Percentiles rank a stretch among this genome's conserved stretches.
phyloP scores from a whole-genome alignment of 2,888 invertebrate genomes.

The Chymomyza fuscimana region DNA sequence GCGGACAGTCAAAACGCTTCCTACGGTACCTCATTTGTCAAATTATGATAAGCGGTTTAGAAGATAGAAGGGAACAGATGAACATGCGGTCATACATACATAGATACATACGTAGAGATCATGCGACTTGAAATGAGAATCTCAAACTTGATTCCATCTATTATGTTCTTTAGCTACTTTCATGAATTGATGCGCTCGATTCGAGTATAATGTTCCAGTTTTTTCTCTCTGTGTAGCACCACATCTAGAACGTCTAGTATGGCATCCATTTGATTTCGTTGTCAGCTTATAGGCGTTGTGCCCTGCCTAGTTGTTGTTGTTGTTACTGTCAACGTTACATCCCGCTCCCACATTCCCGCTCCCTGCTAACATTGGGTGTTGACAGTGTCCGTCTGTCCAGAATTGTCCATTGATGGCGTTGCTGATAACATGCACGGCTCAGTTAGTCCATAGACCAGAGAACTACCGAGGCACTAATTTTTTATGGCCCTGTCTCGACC shows the following conservation, averaged over 20 bases:
- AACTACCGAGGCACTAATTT: constrained; percentile 59
- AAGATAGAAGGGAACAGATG: too few species aligned
- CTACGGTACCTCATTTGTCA: too few species aligned
- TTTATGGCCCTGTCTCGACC: constrained; percentile 47
- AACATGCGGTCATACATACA: too few species aligned
- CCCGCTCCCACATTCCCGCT: not conserved
- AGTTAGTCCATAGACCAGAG: constrained; percentile 47
- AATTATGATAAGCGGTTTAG: too few species aligned
- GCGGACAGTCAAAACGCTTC: too few species aligned
- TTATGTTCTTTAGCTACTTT: too few species aligned
- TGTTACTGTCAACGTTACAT: constrained; percentile 21
- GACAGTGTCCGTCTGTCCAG: constrained; percentile 17
- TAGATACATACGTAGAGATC: too few species aligned
- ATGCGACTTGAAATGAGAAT: too few species aligned
- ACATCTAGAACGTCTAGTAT: constrained; percentile 2
- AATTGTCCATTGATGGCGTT: constrained; percentile 61
- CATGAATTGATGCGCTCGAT: too few species aligned
- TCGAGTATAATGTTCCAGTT: too few species aligned
- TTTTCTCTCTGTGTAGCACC: not conserved
- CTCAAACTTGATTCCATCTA: too few species aligned
- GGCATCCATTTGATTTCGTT: constrained; percentile 63
- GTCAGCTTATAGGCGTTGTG: constrained; percentile 63
- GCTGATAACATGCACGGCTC: constrained; percentile 59
- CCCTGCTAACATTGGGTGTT: constrained; percentile 39
- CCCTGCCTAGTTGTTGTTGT: constrained; percentile 31